A percentile compares a stretch with the other conserved stretches of the same genome.
Conservation (phyloP, 2,797 vertebrate genomes). For the Orestias chungarensis region DNA sequence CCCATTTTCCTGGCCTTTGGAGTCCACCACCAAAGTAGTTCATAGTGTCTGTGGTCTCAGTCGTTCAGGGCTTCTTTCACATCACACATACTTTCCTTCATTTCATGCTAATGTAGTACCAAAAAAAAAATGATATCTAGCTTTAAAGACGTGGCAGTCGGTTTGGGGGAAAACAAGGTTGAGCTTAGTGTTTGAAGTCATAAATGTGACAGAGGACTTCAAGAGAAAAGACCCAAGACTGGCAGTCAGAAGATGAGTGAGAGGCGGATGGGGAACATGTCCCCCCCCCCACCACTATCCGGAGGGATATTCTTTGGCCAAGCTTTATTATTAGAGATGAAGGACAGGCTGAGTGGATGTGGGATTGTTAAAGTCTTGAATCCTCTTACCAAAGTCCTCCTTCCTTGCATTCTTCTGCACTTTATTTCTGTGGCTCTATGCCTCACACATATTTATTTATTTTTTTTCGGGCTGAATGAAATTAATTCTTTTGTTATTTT, state of each 20-base stretch:
- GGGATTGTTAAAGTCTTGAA: constrained; percentile 82
- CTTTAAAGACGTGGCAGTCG: constrained; percentile 81
- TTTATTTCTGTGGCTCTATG: constrained; percentile 65
- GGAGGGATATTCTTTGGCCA: constrained; percentile 81
- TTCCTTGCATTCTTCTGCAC: constrained; percentile 64
- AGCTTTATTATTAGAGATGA: constrained; percentile 84
- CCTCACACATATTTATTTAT: constrained; percentile 65
- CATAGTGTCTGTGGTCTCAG: constrained; percentile 69
- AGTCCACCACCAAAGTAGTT: constrained; percentile 74
- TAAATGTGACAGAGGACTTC: constrained; percentile 83
- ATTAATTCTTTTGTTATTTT: constrained; percentile 42
- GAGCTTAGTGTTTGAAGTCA: constrained; percentile 80
- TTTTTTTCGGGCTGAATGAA: constrained; percentile 47
- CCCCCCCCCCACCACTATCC: constrained; percentile 68
- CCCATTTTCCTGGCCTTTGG: constrained; percentile 59
- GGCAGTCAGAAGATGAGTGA: constrained; percentile 82
- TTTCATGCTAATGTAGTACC: constrained; percentile 77
- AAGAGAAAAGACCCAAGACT: constrained; percentile 80
- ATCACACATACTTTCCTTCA: constrained; percentile 75
- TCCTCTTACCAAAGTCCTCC: constrained; percentile 74
- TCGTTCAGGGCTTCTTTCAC: constrained; percentile 69
- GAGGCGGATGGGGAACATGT: constrained; percentile 78
- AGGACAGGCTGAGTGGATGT: constrained; percentile 79
- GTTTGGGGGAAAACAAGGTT: constrained; percentile 68
- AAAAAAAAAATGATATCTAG: constrained; percentile 69